A percentile compares a stretch with the other conserved stretches of the same genome.
phyloP scores from a whole-genome alignment of 2,797 vertebrate genomes.

The Todus mexicanus region DNA sequence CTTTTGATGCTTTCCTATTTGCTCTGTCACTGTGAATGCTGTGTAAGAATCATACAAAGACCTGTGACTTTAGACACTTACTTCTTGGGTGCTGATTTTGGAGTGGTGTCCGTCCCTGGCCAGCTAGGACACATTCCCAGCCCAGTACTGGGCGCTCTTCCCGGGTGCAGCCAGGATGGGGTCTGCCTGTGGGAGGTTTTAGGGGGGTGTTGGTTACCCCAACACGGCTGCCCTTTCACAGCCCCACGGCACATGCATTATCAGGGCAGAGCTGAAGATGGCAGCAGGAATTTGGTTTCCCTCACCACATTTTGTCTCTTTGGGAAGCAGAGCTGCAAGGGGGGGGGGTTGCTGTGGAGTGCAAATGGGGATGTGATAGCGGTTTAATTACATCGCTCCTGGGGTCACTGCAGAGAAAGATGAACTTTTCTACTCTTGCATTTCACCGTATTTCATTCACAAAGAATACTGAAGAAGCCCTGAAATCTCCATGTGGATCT shows the following conservation, averaged over 20 bases:
- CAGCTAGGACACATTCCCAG: rapidly evolving
- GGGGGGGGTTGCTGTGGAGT: constrained; percentile 28
- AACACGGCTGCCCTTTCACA: not conserved
- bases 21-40: not conserved
- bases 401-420: constrained; percentile 54
- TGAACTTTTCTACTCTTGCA: constrained; percentile 18
- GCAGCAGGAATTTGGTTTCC: constrained; percentile 69
- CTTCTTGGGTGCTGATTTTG: not conserved
- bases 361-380: constrained; percentile 12
- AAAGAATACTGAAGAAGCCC: not conserved
- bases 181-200: not conserved
- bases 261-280: constrained; percentile 62
- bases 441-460: constrained; percentile 40
- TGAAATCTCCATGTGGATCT: not conserved
- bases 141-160: rapidly evolving
- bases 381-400: constrained; percentile 47
- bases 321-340: not conserved
- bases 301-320: not conserved
- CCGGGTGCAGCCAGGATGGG: not conserved
- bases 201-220: not conserved
- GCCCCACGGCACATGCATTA: not conserved
- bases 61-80: not conserved
- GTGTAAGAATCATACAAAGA: not conserved
- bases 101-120: rapidly evolving
- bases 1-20: not conserved